Evolutionary conservation across 2,797 vertebrate species (phyloP).

Genomic region (Sciaenops ocellatus): DNA sequence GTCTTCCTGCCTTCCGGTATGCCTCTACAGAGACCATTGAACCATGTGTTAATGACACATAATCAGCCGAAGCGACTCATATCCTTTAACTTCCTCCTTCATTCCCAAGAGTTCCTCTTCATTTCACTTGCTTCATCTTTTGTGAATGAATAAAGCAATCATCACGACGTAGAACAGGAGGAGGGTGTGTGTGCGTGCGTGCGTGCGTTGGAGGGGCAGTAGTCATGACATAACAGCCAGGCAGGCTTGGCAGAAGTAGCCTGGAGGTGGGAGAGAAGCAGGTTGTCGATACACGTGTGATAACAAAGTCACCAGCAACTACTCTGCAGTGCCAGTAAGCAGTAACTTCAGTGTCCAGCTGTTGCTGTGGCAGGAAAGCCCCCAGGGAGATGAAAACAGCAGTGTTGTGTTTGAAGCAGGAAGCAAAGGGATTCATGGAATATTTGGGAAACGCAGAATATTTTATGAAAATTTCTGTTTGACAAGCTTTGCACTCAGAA

Average conservation of each 20-base stretch:
- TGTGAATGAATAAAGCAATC: slow-evolving; percentile 30
- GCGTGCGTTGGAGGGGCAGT: slow-evolving; percentile 10
- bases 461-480: background rate
- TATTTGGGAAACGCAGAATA: background rate
- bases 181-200: background rate
- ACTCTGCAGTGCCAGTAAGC: background rate
- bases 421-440: background rate
- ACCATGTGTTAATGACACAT: slow-evolving; percentile 19
- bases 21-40: background rate
- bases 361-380: background rate
- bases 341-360: background rate
- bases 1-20: too few relatives aligned
- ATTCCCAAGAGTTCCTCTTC: background rate
- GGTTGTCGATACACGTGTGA: slow-evolving; percentile 22
- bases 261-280: slow-evolving; percentile 40
- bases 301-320: slow-evolving; percentile 25
- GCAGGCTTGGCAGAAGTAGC: slow-evolving; percentile 34
- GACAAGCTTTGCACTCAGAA: background rate
- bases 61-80: background rate
- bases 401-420: background rate
- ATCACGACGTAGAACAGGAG: slow-evolving; percentile 38
- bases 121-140: slow-evolving; percentile 7
- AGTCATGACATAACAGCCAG: slow-evolving; percentile 53
- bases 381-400: background rate
- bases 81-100: slow-evolving; percentile 19